Evolutionary conservation across 2,113 vertebrate genomes (phyloP), one percentile per base, ranked within the genome.

Genomic region (Raja brachyura): DNA sequence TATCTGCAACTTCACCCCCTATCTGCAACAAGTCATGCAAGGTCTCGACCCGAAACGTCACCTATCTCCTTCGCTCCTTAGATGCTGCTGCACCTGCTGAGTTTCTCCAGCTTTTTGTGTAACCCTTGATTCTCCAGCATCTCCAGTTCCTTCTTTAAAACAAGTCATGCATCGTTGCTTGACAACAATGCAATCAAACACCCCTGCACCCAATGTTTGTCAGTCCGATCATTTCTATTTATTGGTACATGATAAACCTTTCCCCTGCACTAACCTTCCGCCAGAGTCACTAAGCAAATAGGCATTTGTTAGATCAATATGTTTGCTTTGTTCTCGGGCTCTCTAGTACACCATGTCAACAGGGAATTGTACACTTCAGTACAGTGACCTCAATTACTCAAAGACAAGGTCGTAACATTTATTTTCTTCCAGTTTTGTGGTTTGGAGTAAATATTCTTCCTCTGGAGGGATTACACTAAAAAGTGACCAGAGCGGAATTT

Each of bases 341-440:
- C 25, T 0, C 13, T 54, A 2, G 31, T 10, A 20, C 1, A 92
- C 0, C 13, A 73, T 0, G 16, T 0, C 93, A 16, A 8, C 0
- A 0, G 90, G 95, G 90, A 93, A 63, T 76, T 93, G 74, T 93
- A 93, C 94, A 79, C 93, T 93, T 0, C 63, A 93, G 0, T 0
- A 0, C 48, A 86, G 5, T 86, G 94, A 93, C 94, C 94, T 94
- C 94, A 93, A 93, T 59, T 48, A 33, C 61, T 81, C 83, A 0
- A 0, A 48, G 93, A 48, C 54, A 74, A 93, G 94, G 92, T 59
- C 94, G 5, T 93, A 11, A 63, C 59, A 31, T 63, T 31, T 31
- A 63, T 63, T 86, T 86, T 86, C 83, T 86, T n/a, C 59, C 56
- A 86, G 31, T n/a, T 86, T 86, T 63, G 25, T 28, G 6, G 6